Conservation (phyloP, 2,888 invertebrate genomes). For the Erebia ligea region DNA sequence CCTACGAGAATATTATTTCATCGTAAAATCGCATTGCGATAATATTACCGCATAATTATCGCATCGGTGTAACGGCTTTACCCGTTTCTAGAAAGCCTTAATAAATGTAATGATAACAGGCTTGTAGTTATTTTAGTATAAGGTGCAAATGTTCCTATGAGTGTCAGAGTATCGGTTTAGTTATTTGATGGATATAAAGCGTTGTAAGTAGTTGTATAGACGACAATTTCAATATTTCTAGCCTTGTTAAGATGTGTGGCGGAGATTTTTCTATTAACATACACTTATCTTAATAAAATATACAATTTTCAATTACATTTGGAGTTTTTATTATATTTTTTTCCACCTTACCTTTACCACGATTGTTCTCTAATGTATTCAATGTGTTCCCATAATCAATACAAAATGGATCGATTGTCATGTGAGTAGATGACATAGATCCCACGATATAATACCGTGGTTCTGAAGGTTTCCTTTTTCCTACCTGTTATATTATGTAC, state of each 20-base stretch:
- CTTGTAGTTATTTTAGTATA: constrained; percentile 57
- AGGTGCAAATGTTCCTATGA: constrained; percentile 83
- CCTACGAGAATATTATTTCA: no score
- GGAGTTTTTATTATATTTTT: not conserved
- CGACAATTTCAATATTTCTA: constrained; percentile 67
- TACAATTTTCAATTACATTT: constrained; percentile 55
- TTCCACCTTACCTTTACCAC: not conserved
- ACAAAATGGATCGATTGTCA: not conserved
- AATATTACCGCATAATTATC: no score
- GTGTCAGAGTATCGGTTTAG: constrained; percentile 59
- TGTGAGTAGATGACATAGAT: not conserved
- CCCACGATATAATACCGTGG: not conserved
- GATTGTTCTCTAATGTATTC: not conserved
- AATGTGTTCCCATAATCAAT: not conserved
- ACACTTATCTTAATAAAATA: constrained; percentile 69
- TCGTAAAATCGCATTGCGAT: no score
- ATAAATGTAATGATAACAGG: constrained; percentile 17
- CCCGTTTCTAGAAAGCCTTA: not conserved
- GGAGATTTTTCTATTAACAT: constrained; percentile 77
- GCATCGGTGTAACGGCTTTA: not conserved
- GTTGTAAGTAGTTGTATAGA: constrained; percentile 57
- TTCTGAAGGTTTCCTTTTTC: not conserved
- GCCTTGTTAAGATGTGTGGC: constrained; percentile 69
- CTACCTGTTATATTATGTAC: no score
- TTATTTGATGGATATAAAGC: constrained; percentile 48